A percentile compares a stretch with the other conserved stretches of the same genome.
These are phyloP conservation scores for Sinhomidia bicolor DNA, from an alignment of 2,888 invertebrate species.

Conservation along the genomic window DNA sequence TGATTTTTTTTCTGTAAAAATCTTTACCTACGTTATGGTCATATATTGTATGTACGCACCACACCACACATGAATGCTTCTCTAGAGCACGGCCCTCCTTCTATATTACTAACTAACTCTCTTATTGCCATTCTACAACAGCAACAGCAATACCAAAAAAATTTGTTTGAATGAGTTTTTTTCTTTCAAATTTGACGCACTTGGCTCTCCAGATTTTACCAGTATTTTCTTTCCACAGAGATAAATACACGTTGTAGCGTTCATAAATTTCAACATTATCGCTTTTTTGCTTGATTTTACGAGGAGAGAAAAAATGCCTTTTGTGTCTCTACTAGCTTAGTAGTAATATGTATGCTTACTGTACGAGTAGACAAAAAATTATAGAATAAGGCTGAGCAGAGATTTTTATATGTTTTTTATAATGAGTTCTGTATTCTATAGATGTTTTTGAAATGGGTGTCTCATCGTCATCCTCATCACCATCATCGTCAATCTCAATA, in stretches of 20 bases:
- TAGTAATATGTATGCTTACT: too few species aligned
- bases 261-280: conserved; percentile 32
- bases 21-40: neutral
- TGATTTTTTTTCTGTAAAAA: conserved; percentile 12
- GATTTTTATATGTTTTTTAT: conserved; percentile 6
- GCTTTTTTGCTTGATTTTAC: conserved; percentile 58
- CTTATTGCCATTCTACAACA: too few species aligned
- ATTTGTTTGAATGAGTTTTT: conserved; percentile 9
- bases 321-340: neutral
- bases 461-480: conserved; percentile 49
- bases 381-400: neutral
- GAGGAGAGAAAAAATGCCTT: conserved; percentile 40
- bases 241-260: neutral
- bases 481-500: conserved; percentile 14
- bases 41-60: neutral
- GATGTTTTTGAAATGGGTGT: conserved; percentile 41
- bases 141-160: neutral
- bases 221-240: neutral
- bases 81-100: neutral
- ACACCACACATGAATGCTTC: neutral
- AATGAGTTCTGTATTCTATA: neutral
- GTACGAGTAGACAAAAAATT: neutral
- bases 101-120: neutral
- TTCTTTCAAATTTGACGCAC: neutral
- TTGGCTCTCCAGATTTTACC: neutral